Conservation (phyloP, 2,888 invertebrate genomes). For the Campoletis raptor region DNA sequence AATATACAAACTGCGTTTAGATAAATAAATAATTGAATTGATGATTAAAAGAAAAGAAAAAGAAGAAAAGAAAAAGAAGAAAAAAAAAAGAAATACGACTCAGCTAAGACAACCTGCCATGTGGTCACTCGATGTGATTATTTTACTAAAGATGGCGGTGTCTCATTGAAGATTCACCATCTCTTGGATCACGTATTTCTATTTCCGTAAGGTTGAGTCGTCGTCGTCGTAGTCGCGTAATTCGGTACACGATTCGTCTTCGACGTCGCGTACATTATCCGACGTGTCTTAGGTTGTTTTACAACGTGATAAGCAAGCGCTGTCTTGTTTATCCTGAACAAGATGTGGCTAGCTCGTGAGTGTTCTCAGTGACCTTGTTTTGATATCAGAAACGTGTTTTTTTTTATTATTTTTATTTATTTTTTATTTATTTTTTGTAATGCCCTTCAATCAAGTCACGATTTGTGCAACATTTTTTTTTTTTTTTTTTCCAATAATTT, state of each 20-base stretch:
- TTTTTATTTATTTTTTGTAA: too few species aligned
- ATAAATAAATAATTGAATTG: neutral
- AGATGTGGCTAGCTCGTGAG: constrained; percentile 21
- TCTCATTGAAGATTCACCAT: constrained; percentile 26
- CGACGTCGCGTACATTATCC: constrained; percentile 73
- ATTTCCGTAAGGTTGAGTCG: constrained; percentile 68
- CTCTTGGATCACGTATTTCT: constrained; percentile 64
- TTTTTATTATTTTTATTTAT: too few species aligned
- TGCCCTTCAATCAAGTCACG: constrained; percentile 28
- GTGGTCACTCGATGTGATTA: constrained; percentile 5
- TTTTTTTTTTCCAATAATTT: neutral
- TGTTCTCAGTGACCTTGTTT: constrained; percentile 33
- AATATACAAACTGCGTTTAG: neutral
- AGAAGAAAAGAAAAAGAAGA: too few species aligned
- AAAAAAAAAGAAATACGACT: neutral
- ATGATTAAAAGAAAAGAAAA: too few species aligned
- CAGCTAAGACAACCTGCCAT: neutral
- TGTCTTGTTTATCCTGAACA: neutral
- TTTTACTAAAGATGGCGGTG: constrained; percentile 23
- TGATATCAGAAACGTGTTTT: neutral
- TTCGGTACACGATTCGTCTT: constrained; percentile 74
- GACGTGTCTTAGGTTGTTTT: constrained; percentile 80
- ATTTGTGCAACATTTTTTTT: constrained; percentile 7
- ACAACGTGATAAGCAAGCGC: constrained; percentile 80
- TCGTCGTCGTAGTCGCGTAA: constrained; percentile 73